A percentile compares a stretch with the other conserved stretches of the same genome.
These are phyloP conservation scores for Tamandua tetradactyla DNA, from an alignment of 2,797 vertebrate species.

Conservation along the genomic window DNA sequence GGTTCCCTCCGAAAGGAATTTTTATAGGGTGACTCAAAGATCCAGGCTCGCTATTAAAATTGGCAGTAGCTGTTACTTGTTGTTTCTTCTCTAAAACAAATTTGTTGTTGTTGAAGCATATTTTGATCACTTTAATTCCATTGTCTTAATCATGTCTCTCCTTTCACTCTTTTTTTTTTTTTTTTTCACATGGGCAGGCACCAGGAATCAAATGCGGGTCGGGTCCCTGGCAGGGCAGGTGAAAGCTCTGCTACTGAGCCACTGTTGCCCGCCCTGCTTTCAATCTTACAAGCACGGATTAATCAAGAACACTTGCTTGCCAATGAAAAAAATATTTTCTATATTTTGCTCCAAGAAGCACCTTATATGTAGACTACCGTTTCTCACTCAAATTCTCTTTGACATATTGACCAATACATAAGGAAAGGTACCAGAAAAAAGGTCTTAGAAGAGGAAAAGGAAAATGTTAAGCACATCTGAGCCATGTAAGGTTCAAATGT, in stretches of 20 bases:
- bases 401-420: constrained; percentile 71
- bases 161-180: too few relatives aligned
- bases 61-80: constrained; percentile 65
- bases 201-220: too few relatives aligned
- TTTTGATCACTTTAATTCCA: constrained; percentile 70
- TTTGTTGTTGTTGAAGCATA: constrained; percentile 65
- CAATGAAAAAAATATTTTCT: constrained; percentile 71
- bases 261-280: too few relatives aligned
- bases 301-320: constrained; percentile 64
- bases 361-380: constrained; percentile 61
- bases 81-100: constrained; percentile 67
- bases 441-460: constrained; percentile 59
- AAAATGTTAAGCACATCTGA: constrained; percentile 69
- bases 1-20: constrained; percentile 79
- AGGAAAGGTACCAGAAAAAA: constrained; percentile 75
- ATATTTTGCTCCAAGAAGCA: constrained; percentile 54
- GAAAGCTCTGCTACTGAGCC: too few relatives aligned
- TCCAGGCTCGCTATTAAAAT: constrained; percentile 73
- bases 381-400: constrained; percentile 75
- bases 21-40: constrained; percentile 72
- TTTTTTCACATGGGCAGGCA: too few relatives aligned
- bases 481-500: not conserved
- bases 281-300: constrained; percentile 34
- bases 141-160: constrained; percentile 56
- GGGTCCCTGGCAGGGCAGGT: too few relatives aligned